phyloP scores from a whole-genome alignment of 2,113 vertebrate genomes.

The Cryptomyrus ogoouensis region DNA sequence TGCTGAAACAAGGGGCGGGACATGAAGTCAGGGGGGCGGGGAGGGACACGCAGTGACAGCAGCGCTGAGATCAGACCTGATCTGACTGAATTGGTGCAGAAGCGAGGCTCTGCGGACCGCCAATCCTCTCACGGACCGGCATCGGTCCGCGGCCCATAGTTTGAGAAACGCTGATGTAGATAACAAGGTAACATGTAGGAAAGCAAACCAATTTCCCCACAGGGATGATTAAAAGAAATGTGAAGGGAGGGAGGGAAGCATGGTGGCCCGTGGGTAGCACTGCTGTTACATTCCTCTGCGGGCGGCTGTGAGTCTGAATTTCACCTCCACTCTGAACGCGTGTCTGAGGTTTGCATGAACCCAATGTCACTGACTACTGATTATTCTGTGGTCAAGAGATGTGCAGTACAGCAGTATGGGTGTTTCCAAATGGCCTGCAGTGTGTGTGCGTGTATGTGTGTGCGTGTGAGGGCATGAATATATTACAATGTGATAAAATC shows the following conservation, averaged over 20 bases:
- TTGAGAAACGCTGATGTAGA: too few species aligned
- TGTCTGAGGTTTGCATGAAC: background rate
- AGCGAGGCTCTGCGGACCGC: too few species aligned
- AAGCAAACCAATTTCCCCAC: background rate
- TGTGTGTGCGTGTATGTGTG: too few species aligned
- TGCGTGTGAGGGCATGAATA: too few species aligned
- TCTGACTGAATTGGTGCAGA: too few species aligned
- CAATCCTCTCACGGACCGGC: too few species aligned
- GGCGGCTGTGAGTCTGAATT: background rate
- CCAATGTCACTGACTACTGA: background rate
- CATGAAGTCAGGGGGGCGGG: too few species aligned
- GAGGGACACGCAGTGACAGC: too few species aligned
- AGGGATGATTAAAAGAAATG: background rate
- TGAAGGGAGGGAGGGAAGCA: background rate
- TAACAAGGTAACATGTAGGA: background rate
- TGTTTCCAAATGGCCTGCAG: background rate
- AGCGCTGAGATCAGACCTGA: too few species aligned
- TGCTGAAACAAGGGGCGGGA: too few species aligned
- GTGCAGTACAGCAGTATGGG: background rate
- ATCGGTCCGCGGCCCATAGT: too few species aligned
- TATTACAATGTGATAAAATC: too few species aligned
- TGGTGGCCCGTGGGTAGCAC: background rate
- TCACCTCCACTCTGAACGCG: background rate
- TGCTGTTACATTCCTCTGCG: background rate
- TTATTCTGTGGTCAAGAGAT: background rate